phyloP scores from a whole-genome alignment of 2,888 invertebrate species.

The Pandemis corylana region DNA sequence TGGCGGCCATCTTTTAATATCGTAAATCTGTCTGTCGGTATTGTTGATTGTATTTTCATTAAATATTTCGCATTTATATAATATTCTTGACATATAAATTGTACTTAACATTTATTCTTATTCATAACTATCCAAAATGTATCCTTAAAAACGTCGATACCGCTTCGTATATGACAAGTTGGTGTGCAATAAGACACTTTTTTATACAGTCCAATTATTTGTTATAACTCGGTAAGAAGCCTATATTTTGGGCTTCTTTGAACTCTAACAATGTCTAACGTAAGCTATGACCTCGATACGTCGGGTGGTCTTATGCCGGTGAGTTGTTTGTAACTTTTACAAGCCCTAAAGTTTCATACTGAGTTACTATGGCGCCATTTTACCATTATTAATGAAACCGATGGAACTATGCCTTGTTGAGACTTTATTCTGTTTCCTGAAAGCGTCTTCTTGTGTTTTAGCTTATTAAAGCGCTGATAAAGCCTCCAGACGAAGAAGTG shows the following conservation, averaged over 20 bases:
- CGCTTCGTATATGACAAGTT: slow-evolving; percentile 15
- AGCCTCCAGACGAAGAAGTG: slow-evolving; percentile 93
- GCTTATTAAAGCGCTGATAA: slow-evolving; percentile 95
- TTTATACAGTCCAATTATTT: slow-evolving; percentile 20
- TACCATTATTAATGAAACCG: slow-evolving; percentile 44
- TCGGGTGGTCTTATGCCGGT: slow-evolving; percentile 95
- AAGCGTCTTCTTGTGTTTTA: slow-evolving; percentile 67
- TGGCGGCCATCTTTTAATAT: slow-evolving; percentile 46
- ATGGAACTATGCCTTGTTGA: slow-evolving; percentile 19
- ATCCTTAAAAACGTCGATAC: slow-evolving; percentile 14
- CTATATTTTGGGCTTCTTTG: slow-evolving; percentile 34
- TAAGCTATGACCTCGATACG: slow-evolving; percentile 91
- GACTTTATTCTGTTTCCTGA: slow-evolving; percentile 33
- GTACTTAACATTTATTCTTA: neutral
- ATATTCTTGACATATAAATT: slow-evolving; percentile 10
- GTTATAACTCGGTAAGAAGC: slow-evolving; percentile 28
- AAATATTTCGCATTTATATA: slow-evolving; percentile 10
- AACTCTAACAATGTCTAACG: slow-evolving; percentile 70
- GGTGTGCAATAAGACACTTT: slow-evolving; percentile 27
- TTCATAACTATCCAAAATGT: slow-evolving; percentile 6
- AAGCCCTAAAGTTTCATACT: slow-evolving; percentile 45
- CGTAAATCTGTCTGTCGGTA: slow-evolving; percentile 43
- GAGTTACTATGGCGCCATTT: slow-evolving; percentile 61
- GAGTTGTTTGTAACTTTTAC: slow-evolving; percentile 75
- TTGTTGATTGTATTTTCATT: slow-evolving; percentile 41